Evolutionary conservation across 2,888 invertebrate species (phyloP), one percentile per base, ranked within the genome.

Genomic region (Scaptomyza caliginosa): DNA sequence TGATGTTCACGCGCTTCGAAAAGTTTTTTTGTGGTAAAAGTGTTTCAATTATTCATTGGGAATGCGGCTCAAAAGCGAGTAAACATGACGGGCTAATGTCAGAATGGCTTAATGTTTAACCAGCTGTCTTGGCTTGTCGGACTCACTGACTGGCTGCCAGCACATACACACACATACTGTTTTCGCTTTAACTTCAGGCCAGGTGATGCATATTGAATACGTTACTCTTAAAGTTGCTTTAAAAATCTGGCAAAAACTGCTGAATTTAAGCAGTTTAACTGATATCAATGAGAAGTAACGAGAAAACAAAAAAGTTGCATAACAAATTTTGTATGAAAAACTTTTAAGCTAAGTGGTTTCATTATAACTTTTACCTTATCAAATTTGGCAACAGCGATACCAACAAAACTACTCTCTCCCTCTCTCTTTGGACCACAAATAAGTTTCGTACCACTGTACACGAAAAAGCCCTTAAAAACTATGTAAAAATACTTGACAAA

Each of bases 41-140:
- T 43, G 58, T 55, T 62, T 69, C 54, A 77, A 80, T 77, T 74
- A 77, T 77, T 77, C 72, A 69, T 57, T 57, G 28, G 60, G 58
- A 72, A 66, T 79, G 58, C 58, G 49, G 21, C 42, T 24, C 39
- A 36, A 54, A 48, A 51, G 60, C 55, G 40, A 39, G 8, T 19
- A 38, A 62, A 54, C 28, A 49, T 67, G 39, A 32, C 40, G 16
- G 10, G 24, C 2, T 40, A 5, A 36, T 38, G 40, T 16, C 17
- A 60, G 36, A 42, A 10, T 32, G 32, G 10, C 40, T 34, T 13
- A 39, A 38, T 40, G 56, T 26, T 38, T 40, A 32, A 26, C 42
- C 39, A 13, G 19, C 19, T 23, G 17, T n/a, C 21, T 56, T 16
- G 32, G 7, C 32, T 4, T 32, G 32, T 32, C 32, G 2, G 16